Conservation (phyloP, 2,888 invertebrate species). For the Habroteleia sp. region DNA sequence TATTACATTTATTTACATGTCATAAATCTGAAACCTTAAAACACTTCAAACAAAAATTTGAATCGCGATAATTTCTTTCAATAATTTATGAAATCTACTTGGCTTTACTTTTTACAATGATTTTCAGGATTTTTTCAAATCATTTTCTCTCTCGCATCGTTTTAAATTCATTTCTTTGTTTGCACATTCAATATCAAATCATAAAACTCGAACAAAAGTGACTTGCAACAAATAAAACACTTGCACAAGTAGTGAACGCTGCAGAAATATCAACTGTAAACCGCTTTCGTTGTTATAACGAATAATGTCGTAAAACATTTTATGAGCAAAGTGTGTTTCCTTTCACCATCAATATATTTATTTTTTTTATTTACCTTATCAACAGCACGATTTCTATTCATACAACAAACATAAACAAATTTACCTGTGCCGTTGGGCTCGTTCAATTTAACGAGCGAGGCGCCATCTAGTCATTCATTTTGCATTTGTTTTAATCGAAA, state of each 20-base stretch:
- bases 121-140: too few relatives aligned
- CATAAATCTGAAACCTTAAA: too few relatives aligned
- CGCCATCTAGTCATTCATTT: too few relatives aligned
- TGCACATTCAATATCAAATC: slow-evolving; percentile 5
- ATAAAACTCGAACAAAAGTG: slow-evolving; percentile 11
- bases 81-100: too few relatives aligned
- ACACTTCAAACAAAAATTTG: too few relatives aligned
- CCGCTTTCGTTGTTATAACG: neutral
- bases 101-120: too few relatives aligned
- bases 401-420: slow-evolving; percentile 1
- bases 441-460: slow-evolving; percentile 8
- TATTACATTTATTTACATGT: too few relatives aligned
- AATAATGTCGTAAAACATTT: slow-evolving; percentile 19
- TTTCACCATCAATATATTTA: neutral
- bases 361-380: too few relatives aligned
- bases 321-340: slow-evolving; percentile 4
- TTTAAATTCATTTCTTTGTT: neutral
- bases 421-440: neutral
- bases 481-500: neutral
- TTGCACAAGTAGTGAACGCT: slow-evolving; percentile 6
- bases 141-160: too few relatives aligned
- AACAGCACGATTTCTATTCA: neutral
- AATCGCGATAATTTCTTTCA: too few relatives aligned
- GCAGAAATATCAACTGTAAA: slow-evolving; percentile 9
- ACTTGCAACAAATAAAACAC: slow-evolving; percentile 1